Evolutionary conservation across 2,797 vertebrate species (phyloP).

Genomic region (Amblyraja radiata): DNA sequence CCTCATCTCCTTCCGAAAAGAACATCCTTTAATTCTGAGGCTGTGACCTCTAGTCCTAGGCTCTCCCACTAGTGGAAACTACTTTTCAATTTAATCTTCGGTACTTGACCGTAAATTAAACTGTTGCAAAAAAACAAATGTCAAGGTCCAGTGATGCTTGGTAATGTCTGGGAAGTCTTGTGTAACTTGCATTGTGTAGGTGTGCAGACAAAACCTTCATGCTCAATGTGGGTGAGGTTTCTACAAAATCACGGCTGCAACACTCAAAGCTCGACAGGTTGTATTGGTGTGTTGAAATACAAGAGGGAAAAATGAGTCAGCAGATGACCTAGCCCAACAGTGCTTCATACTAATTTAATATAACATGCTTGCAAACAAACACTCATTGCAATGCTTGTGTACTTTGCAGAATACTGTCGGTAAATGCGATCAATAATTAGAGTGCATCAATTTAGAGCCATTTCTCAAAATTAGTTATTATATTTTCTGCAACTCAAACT

Average conservation of each 20-base stretch:
- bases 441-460: slow-evolving; percentile 1
- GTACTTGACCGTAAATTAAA: neutral
- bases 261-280: neutral
- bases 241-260: neutral
- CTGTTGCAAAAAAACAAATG: neutral
- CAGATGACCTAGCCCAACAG: neutral
- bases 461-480: neutral
- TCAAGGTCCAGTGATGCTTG: neutral
- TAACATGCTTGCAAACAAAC: neutral
- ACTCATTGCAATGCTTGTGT: neutral
- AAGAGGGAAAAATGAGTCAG: neutral
- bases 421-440: neutral
- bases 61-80: too few relatives aligned
- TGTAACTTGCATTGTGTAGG: neutral
- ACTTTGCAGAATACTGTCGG: neutral
- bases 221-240: neutral
- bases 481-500: neutral
- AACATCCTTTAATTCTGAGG: too few relatives aligned
- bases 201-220: slow-evolving; percentile 15
- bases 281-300: neutral
- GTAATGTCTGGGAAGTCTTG: slow-evolving; percentile 12
- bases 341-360: neutral
- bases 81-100: neutral
- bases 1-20: too few relatives aligned
- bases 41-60: too few relatives aligned